These are phyloP conservation scores for Aurelia coerulea DNA, from an alignment of 30 jellyfish, hydroid and myxozoan genomes.

Conservation along the genomic window DNA sequence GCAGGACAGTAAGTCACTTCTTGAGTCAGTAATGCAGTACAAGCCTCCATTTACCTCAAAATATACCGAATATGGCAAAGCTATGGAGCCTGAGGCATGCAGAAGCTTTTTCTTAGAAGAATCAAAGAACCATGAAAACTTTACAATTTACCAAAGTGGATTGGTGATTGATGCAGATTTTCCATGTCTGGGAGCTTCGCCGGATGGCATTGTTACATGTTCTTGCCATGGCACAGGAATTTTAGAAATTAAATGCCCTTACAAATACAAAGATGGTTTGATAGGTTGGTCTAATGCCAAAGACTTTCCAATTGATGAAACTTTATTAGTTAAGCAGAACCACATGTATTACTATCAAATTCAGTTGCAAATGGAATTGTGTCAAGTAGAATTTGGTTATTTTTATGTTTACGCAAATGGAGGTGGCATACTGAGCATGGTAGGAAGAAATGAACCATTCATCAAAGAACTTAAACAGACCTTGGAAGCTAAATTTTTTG, in stretches of 20 bases:
- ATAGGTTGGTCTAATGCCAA: constrained; percentile 24
- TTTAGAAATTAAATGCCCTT: constrained; percentile 46
- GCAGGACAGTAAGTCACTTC: constrained; percentile 14
- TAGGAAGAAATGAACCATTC: neutral
- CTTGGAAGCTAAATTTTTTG: neutral
- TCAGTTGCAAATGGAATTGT: constrained; percentile 25
- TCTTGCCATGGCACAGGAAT: constrained; percentile 33
- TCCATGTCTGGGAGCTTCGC: constrained; percentile 42
- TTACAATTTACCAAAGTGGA: constrained; percentile 7
- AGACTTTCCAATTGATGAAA: constrained; percentile 19
- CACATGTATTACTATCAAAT: constrained; percentile 26
- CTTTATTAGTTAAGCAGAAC: neutral
- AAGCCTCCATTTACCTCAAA: constrained; percentile 10
- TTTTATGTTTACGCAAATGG: constrained; percentile 7
- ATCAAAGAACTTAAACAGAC: neutral
- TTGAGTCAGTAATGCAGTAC: constrained; percentile 10
- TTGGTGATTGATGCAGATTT: constrained; percentile 24
- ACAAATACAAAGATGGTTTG: constrained; percentile 16
- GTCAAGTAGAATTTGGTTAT: constrained; percentile 11
- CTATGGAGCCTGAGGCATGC: constrained; percentile 32
- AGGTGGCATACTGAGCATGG: neutral
- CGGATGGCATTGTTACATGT: constrained; percentile 37
- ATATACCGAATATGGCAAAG: constrained; percentile 24
- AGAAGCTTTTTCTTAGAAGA: constrained; percentile 4
- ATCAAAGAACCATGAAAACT: constrained; percentile 5